Base-by-base conservation (phyloP, 2,113 vertebrate genomes). In the Tragulus kanchil region DNA sequence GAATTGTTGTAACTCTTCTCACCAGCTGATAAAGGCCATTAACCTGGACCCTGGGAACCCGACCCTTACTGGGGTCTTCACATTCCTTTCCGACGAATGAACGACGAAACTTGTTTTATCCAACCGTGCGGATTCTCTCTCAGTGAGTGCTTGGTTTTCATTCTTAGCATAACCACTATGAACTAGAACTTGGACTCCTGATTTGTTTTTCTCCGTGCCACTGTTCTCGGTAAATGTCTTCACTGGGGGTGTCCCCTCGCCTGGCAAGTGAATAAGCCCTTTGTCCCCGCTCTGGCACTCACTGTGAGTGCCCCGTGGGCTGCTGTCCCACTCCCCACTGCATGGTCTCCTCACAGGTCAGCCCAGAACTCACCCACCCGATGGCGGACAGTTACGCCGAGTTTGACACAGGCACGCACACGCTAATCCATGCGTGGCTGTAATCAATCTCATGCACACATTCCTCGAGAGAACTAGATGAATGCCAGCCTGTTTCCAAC, bases 1-100 rank as follows among this genome's bases (percentile, higher is more conserved):
- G 5, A 58, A 73, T 91, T 65, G 59, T 26, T 93, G 52, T 48
- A 19, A 73, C n/a, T 90, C 52, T 94, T 92, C 75, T 64, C 54
- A 45, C 25, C 25, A 56, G 45, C n/a, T 56, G 48, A 67, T 25
- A 79, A 87, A 91, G 23, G 28, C 42, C 36, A 52, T 36, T 69
- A 88, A 59, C 56, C 6, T 77, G 93, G 94, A 85, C 62, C 23
- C 23, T 61, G 36, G 52, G 48, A 77, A 31, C 36, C 14, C 19
- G 67, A 88, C 28, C 42, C 36, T 95, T 81, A 65, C 28, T n/a
- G 77, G 4, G 17, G 12, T 16, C 61, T 58, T 48, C 56, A 78
- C 36, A 73, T 62, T 61, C 62, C 84, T 90, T 90, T 36, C 69
- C 77, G 94, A 88, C 52, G 62, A 71, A 31, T 10, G 48, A 78